Conservation (phyloP, 2,888 invertebrate genomes). For the Agrochola lota region DNA sequence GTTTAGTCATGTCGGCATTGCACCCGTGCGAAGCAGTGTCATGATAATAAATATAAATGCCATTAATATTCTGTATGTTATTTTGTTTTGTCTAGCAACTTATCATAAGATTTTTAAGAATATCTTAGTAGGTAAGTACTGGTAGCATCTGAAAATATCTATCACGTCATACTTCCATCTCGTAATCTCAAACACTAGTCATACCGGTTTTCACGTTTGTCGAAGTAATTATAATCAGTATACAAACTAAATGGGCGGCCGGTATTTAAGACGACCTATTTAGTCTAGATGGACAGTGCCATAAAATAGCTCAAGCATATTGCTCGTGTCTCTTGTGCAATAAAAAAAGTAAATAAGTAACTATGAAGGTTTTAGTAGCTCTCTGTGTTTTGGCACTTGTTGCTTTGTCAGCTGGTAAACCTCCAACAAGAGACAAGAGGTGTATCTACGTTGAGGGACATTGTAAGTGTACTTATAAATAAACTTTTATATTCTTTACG, state of each 20-base stretch:
- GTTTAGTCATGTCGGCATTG: no score
- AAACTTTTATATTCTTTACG: no score
- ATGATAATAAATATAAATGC: no score
- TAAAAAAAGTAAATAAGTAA: neutral
- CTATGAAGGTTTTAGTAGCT: slow-evolving; percentile 11
- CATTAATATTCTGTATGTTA: no score
- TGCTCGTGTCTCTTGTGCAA: neutral
- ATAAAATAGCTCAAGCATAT: neutral
- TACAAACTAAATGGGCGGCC: neutral
- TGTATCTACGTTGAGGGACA: neutral
- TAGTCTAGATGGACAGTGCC: neutral
- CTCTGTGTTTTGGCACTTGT: slow-evolving; percentile 4
- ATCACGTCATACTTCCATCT: neutral
- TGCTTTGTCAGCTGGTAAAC: slow-evolving; percentile 2
- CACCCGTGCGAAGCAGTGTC: no score
- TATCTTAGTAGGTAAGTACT: neutral
- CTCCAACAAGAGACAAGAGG: neutral
- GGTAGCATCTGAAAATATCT: neutral
- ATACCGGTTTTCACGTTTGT: slow-evolving; percentile 2
- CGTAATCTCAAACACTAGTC: neutral
- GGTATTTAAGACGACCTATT: slow-evolving; percentile 9
- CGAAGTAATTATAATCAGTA: neutral
- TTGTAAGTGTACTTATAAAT: neutral
- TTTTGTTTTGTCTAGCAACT: neutral
- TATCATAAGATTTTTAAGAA: neutral